Percentiles rank a stretch among this genome's conserved stretches.
Conservation (phyloP, 1,140 invertebrate genomes). For the Drosophila ficusphila region DNA sequence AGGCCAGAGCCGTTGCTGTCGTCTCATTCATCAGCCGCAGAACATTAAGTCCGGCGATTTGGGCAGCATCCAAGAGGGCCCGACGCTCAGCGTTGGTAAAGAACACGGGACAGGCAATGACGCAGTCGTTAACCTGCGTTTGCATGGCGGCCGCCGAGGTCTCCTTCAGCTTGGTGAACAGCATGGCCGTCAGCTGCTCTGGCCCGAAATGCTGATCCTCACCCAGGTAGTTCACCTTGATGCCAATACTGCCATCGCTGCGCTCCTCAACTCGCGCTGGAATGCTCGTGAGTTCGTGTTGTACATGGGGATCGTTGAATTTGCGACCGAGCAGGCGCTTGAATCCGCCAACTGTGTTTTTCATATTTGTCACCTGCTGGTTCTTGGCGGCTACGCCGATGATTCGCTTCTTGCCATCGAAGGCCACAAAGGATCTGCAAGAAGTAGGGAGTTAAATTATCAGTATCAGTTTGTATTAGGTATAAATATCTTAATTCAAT, state of each 20-base stretch:
- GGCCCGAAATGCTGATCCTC: constrained; percentile 95
- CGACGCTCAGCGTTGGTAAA: constrained; percentile 97
- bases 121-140: constrained; percentile 97
- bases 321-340: constrained; percentile 95
- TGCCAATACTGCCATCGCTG: constrained; percentile 90
- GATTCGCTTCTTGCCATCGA: constrained; percentile 95
- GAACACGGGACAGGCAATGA: constrained; percentile 97
- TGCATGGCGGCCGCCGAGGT: constrained; percentile 93
- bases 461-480: not conserved
- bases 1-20: constrained; percentile 96
- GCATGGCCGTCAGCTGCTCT: constrained; percentile 98
- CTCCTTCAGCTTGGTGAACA: constrained; percentile 98
- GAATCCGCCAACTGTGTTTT: constrained; percentile 97
- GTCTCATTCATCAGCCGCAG: constrained; percentile 98
- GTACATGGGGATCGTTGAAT: constrained; percentile 93
- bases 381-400: constrained; percentile 98
- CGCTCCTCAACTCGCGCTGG: constrained; percentile 90
- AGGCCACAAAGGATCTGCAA: constrained; percentile 96
- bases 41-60: constrained; percentile 95
- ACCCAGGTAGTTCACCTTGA: constrained; percentile 94
- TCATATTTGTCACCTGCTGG: constrained; percentile 98
- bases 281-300: constrained; percentile 90
- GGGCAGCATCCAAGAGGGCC: constrained; percentile 94
- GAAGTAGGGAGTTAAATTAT: not conserved
- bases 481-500: constrained; percentile 1